Evolutionary conservation across 2,113 vertebrate genomes (phyloP), one percentile per base, ranked within the genome.

Genomic region (Engraulis encrasicolus): DNA sequence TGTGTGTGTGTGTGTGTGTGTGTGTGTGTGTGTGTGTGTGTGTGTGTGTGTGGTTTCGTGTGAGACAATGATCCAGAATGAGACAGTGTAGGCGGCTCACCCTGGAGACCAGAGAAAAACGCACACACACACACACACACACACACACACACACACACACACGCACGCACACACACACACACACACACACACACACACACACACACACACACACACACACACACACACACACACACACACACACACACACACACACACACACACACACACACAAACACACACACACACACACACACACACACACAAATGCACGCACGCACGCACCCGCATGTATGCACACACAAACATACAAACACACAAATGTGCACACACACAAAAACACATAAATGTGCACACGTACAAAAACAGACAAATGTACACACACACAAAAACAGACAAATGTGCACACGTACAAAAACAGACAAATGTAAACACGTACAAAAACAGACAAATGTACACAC

Each of bases 41-140:
- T 61, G 19, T 58, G 54, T 61, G 54, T 61, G 20, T 61, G 54
- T 54, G 17, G 17, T 15, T 54, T 7, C 6, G 7, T 54, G 50
- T 54, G 7, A 61, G n/a, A 61, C 54, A 61, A 61, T 23, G 20
- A 61, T 61, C 54, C 54, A 61, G n/a, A 61, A 61, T 61, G 54
- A 61, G n/a, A 61, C 54, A 23, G 54, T 61, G 54, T 61, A 61
- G 54, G 54, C 54, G 54, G 54, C 54, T 23, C 27, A 19, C 20
- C 54, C 54, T 23, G 6, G n/a, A 23, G 54, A 61, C 20, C 27
- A 23, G 20, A 61, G 15, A 17, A 14, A 17, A 14, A 17, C 17
- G 20, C 50, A 52, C 50, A 52, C 50, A 61, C 54, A 61, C n/a
- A 61, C 54, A n/a, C 52, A 58, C 0, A 58, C 19, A 58, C 52